Evolutionary conservation across 2,797 vertebrate genomes (phyloP).

Genomic region (Potorous gilbertii): DNA sequence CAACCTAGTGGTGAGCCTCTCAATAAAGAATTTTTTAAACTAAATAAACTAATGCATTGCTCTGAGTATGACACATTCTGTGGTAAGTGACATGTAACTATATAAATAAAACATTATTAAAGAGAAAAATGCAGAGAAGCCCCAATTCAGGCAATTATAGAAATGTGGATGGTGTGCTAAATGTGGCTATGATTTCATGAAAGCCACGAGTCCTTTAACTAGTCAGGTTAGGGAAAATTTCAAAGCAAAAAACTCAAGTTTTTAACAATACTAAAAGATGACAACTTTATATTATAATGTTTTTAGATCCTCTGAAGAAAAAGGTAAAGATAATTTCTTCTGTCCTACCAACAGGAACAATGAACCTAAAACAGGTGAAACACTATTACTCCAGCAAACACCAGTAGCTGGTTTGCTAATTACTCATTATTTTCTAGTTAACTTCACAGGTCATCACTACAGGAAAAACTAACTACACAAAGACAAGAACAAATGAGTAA

Average conservation of each 20-base stretch:
- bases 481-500: not conserved
- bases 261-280: not conserved
- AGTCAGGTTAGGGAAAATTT: not conserved
- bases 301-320: not conserved
- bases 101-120: not conserved
- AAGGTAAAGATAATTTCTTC: not conserved
- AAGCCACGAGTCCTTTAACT: not conserved
- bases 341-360: not conserved
- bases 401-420: not conserved
- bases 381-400: not conserved
- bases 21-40: not conserved
- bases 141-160: not conserved
- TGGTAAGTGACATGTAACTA: not conserved
- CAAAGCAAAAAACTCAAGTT: not conserved
- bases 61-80: not conserved
- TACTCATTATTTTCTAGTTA: not conserved
- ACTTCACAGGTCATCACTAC: not conserved
- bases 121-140: constrained; percentile 10
- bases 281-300: not conserved
- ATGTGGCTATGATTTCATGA: not conserved
- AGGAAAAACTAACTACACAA: not conserved
- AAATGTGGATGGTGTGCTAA: not conserved
- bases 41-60: not conserved
- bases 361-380: not conserved
- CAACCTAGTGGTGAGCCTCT: not conserved